A percentile compares a stretch with the other conserved stretches of the same genome.
Evolutionary conservation across 2,888 invertebrate species (phyloP).

Genomic region (Leptinotarsa haldemani): DNA sequence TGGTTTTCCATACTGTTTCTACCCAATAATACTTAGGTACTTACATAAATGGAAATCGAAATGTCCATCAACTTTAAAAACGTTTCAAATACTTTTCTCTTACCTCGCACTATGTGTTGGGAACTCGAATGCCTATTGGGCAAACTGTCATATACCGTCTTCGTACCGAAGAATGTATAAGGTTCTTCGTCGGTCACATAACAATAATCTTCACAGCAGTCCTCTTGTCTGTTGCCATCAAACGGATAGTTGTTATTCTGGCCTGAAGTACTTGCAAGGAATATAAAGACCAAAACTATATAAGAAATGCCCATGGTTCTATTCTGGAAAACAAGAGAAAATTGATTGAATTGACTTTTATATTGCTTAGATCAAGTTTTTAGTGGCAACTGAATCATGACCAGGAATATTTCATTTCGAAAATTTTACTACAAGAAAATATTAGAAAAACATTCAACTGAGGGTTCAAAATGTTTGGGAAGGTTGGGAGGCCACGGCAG

Average conservation of each 20-base stretch:
- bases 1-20: no score
- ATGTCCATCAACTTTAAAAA: no score
- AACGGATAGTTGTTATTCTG: constrained; percentile 30
- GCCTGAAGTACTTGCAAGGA: constrained; percentile 17
- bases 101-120: constrained; percentile 74
- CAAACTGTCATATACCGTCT: constrained; percentile 76
- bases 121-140: constrained; percentile 69
- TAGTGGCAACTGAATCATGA: no score
- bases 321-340: constrained; percentile 30
- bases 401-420: no score
- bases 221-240: constrained; percentile 46
- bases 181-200: constrained; percentile 73
- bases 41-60: no score
- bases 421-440: no score
- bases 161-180: constrained; percentile 77
- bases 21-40: no score
- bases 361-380: no score
- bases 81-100: constrained; percentile 43
- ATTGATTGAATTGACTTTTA: background rate
- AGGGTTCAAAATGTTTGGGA: no score
- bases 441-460: no score
- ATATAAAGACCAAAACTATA: constrained; percentile 20
- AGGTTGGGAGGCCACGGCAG: no score
- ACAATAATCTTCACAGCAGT: constrained; percentile 71
- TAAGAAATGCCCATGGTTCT: constrained; percentile 11